Conservation (phyloP, 2,888 invertebrate genomes). For the Neoaliturus tenellus region DNA sequence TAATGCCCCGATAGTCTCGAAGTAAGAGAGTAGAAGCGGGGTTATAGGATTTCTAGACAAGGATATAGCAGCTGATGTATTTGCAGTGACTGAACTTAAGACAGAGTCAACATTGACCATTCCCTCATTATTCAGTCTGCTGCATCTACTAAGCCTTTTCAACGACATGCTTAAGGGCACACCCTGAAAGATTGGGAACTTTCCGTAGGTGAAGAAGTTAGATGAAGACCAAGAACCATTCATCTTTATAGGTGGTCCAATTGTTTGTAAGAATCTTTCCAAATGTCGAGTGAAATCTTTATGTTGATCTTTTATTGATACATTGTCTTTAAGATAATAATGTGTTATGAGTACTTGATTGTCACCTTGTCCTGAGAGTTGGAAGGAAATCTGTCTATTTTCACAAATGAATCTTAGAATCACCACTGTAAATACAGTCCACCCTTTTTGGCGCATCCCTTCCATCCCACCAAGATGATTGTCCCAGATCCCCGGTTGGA, state of each 20-base stretch:
- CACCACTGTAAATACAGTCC: slow-evolving; percentile 22
- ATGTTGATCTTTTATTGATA: neutral
- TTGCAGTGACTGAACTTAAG: neutral
- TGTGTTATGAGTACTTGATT: neutral
- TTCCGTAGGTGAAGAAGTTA: neutral
- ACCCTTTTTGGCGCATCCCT: slow-evolving; percentile 12
- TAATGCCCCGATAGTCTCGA: neutral
- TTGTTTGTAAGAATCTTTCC: neutral
- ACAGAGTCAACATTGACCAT: neutral
- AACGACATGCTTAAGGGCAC: neutral
- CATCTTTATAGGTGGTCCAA: neutral
- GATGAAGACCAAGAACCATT: neutral
- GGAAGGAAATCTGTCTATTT: neutral
- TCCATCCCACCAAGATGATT: neutral
- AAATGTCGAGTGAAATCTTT: neutral
- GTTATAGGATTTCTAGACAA: neutral
- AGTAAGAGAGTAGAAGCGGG: neutral
- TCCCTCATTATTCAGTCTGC: neutral
- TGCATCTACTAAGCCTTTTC: neutral
- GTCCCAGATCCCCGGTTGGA: neutral
- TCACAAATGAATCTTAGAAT: neutral
- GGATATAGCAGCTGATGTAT: neutral
- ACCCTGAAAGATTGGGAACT: neutral
- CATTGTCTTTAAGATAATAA: neutral
- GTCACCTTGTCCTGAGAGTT: neutral